These are phyloP conservation scores for Montipora sp. DNA, from an alignment of 64 coral and sea anemone species.

Conservation along the genomic window DNA sequence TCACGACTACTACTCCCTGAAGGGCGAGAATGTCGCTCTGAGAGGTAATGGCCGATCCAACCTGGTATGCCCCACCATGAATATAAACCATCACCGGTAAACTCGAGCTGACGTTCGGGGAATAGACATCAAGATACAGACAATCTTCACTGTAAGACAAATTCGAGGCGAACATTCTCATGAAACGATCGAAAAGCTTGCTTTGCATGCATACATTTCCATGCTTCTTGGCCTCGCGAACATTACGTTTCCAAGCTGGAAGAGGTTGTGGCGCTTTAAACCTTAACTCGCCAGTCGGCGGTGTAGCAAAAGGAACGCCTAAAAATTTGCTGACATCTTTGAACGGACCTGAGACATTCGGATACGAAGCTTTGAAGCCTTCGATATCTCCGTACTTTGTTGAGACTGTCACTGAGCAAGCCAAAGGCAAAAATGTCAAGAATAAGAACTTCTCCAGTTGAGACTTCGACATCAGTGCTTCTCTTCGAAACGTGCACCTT, in stretches of 20 bases:
- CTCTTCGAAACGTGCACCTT: not conserved
- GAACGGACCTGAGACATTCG: slow-evolving; percentile 22
- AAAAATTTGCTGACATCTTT: slow-evolving; percentile 64
- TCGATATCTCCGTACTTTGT: slow-evolving; percentile 51
- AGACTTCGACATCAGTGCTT: not conserved
- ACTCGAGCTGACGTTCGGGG: slow-evolving; percentile 8
- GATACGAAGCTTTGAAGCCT: not conserved
- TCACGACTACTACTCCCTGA: slow-evolving; percentile 38
- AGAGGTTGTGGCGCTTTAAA: slow-evolving; percentile 53
- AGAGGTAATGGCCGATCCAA: slow-evolving; percentile 1
- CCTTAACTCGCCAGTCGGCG: slow-evolving; percentile 56
- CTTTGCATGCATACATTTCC: slow-evolving; percentile 29
- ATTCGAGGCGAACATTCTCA: not conserved
- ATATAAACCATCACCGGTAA: slow-evolving; percentile 65
- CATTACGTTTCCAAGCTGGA: slow-evolving; percentile 57
- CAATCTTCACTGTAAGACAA: slow-evolving; percentile 51
- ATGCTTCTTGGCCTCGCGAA: slow-evolving; percentile 17
- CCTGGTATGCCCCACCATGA: slow-evolving; percentile 34
- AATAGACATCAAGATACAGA: slow-evolving; percentile 51
- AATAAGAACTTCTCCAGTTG: not conserved
- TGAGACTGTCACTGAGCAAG: slow-evolving; percentile 1
- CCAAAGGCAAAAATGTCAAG: not conserved
- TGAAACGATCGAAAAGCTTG: not conserved
- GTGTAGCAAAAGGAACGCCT: slow-evolving; percentile 71
- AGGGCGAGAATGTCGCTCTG: slow-evolving; percentile 29